These are phyloP conservation scores for Drosophila albomicans DNA, from an alignment of 1,140 invertebrate genomes.

Conservation along the genomic window DNA sequence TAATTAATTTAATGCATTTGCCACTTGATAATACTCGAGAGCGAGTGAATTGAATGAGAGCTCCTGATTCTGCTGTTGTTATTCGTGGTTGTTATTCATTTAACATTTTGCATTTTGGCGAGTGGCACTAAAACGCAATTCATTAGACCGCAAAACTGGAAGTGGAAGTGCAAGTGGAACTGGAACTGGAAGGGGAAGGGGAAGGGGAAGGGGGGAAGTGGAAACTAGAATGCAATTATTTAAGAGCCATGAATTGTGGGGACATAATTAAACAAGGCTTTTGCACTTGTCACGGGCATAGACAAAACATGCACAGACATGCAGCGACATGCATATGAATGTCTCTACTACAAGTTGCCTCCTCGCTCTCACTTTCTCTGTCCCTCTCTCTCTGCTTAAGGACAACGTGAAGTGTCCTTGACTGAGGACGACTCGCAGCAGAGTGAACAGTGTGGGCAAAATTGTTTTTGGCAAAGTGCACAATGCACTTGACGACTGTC, in stretches of 20 bases:
- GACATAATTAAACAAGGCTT: constrained; percentile 52
- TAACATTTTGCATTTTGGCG: neutral
- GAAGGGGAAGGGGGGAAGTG: neutral
- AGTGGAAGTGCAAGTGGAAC: neutral
- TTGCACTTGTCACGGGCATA: constrained; percentile 21
- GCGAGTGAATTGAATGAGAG: neutral
- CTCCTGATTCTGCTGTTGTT: no score
- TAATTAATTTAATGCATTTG: neutral
- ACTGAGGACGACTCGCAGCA: constrained; percentile 20
- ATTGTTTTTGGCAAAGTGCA: constrained; percentile 83
- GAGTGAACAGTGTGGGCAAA: constrained; percentile 43
- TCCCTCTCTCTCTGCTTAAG: neutral
- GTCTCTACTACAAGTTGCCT: constrained; percentile 4
- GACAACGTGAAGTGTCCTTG: constrained; percentile 48
- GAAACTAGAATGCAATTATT: constrained; percentile 42
- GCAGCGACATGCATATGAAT: constrained; percentile 23
- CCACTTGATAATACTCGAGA: neutral
- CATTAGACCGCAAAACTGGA: constrained; percentile 30
- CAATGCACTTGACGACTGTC: constrained; percentile 82
- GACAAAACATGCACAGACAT: constrained; percentile 21
- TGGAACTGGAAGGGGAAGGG: neutral
- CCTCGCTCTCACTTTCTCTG: neutral
- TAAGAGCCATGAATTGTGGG: constrained; percentile 43
- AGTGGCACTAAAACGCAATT: constrained; percentile 9
- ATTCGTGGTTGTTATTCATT: neutral